These are phyloP conservation scores for Carettochelys insculpta DNA, from an alignment of 2,113 vertebrate species.

Conservation along the genomic window DNA sequence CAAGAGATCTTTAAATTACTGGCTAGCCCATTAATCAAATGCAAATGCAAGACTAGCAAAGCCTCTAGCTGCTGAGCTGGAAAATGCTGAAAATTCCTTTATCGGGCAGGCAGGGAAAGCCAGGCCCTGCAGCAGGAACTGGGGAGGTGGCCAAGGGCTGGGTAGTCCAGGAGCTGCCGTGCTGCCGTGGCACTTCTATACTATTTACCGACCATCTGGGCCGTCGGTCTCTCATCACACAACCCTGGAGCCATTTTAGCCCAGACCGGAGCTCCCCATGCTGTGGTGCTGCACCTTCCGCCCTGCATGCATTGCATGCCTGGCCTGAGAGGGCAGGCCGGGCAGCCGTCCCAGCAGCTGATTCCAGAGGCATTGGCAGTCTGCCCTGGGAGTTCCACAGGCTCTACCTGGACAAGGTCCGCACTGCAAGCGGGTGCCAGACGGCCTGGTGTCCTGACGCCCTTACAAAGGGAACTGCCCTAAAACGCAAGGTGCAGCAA, in stretches of 20 bases:
- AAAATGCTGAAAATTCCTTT: slow-evolving; percentile 53
- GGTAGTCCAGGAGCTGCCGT: fast-evolving
- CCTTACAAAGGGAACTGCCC: background rate
- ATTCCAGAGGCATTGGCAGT: fast-evolving
- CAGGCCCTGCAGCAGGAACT: background rate
- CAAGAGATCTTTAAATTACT: slow-evolving; percentile 62
- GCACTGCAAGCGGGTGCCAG: fast-evolving
- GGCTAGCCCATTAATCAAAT: slow-evolving; percentile 66
- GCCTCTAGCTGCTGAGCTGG: slow-evolving; percentile 52
- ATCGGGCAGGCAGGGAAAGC: slow-evolving; percentile 5
- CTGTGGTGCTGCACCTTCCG: background rate
- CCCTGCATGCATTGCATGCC: background rate
- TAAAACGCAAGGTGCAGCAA: background rate
- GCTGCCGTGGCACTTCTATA: background rate
- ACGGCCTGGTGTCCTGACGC: background rate
- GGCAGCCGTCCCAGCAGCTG: background rate
- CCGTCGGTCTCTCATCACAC: fast-evolving
- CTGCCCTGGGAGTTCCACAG: background rate
- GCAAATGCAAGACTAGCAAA: slow-evolving; percentile 49
- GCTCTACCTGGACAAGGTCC: fast-evolving
- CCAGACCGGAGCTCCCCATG: fast-evolving
- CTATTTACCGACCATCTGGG: background rate
- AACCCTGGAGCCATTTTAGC: background rate
- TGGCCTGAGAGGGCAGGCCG: fast-evolving
- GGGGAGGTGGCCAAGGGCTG: background rate